These are phyloP conservation scores for Myoxocephalus aenaeus DNA, from an alignment of 2,797 vertebrate genomes.

Conservation along the genomic window DNA sequence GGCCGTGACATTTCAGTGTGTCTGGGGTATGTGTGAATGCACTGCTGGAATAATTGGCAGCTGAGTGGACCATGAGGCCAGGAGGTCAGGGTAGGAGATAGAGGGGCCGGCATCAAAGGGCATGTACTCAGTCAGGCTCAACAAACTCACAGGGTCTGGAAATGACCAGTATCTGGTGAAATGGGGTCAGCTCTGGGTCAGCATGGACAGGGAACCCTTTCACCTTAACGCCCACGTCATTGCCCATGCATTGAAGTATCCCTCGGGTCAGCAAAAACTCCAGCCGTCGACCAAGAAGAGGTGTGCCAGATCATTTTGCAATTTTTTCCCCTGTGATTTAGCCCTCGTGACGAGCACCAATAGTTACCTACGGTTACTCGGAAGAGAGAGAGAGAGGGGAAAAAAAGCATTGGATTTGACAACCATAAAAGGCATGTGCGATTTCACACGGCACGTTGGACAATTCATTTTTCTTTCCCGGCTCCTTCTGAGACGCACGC, in stretches of 20 bases:
- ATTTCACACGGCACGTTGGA: slow-evolving; percentile 26
- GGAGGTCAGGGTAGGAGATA: slow-evolving; percentile 47
- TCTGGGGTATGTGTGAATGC: background rate
- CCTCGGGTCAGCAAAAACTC: slow-evolving; percentile 4
- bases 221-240: slow-evolving; percentile 11
- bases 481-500: slow-evolving; percentile 7
- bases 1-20: slow-evolving; percentile 6
- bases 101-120: slow-evolving; percentile 31
- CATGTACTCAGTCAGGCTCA: slow-evolving; percentile 51
- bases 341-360: slow-evolving; percentile 13
- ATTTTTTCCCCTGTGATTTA: slow-evolving; percentile 37
- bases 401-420: background rate
- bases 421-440: slow-evolving; percentile 23
- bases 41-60: slow-evolving; percentile 52
- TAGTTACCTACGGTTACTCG: background rate
- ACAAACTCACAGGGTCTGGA: slow-evolving; percentile 54
- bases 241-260: slow-evolving; percentile 28
- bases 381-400: background rate
- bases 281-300: background rate
- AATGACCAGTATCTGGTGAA: slow-evolving; percentile 42
- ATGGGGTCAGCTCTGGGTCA: slow-evolving; percentile 41
- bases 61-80: slow-evolving; percentile 22
- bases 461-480: slow-evolving; percentile 13
- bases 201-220: slow-evolving; percentile 5
- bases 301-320: slow-evolving; percentile 26